phyloP scores from a whole-genome alignment of 35 echinoderm and acorn worm genomes.

The Ptychodera flava region DNA sequence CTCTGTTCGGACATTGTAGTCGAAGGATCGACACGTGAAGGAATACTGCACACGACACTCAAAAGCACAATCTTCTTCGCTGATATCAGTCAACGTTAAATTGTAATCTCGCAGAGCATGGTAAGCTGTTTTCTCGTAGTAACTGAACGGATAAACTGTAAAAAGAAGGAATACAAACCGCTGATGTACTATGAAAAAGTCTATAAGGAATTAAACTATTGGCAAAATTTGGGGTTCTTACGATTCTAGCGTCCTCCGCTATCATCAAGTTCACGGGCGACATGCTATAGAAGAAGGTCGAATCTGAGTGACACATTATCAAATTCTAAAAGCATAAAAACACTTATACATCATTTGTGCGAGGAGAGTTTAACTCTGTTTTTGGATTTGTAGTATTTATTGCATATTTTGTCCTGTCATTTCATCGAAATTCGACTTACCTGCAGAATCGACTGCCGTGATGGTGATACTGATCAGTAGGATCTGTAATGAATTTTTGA shows the following conservation, averaged over 20 bases:
- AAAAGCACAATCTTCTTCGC: conserved; percentile 47
- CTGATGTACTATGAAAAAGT: neutral
- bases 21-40: conserved; percentile 51
- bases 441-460: too few relatives aligned
- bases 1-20: conserved; percentile 25
- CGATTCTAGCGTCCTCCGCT: neutral
- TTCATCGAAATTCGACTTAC: too few relatives aligned
- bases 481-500: too few relatives aligned
- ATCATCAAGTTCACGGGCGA: neutral
- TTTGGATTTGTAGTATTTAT: too few relatives aligned
- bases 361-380: too few relatives aligned
- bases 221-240: too few relatives aligned
- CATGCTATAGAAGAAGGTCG: neutral
- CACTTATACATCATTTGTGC: neutral
- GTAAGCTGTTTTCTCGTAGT: conserved; percentile 46
- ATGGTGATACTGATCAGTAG: too few relatives aligned
- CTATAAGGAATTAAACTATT: neutral
- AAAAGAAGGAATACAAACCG: neutral
- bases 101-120: conserved; percentile 15
- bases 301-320: neutral
- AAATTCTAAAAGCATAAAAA: neutral
- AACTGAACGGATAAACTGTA: conserved; percentile 77
- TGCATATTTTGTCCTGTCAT: too few relatives aligned
- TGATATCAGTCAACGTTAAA: conserved; percentile 29
- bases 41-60: conserved; percentile 31